Evolutionary conservation across 2,888 invertebrate genomes (phyloP), one percentile per base, ranked within the genome.

Genomic region (Dugesia japonica): DNA sequence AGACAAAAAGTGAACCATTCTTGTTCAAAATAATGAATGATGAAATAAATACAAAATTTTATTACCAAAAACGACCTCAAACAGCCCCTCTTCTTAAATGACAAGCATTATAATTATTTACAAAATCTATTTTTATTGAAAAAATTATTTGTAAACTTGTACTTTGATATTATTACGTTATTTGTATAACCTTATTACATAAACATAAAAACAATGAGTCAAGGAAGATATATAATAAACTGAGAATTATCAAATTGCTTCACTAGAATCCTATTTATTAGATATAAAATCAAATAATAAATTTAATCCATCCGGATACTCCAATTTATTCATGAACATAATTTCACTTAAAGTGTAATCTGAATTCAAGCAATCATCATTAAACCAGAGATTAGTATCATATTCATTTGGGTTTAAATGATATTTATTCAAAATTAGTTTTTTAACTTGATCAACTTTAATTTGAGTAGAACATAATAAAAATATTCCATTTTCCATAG

Each of bases 251-350:
- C 9, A 56, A 56, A 56, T n/a, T 9, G n/a, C 4, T 23, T 20
- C 4, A 20, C 56, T n/a, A n/a, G n/a, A n/a, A 56, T 20, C 17
- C 56, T 56, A 56, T n/a, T 56, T 56, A 20, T 7, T 56, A n/a
- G 56, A n/a, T 56, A n/a, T 56, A 56, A 56, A 56, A 56, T 56
- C 56, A 56, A 56, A 56, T 23, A 56, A 56, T 23, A 56, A 56
- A 56, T 56, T 56, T 23, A 56, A 56, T 56, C 56, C 56, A 56
- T 56, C 56, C 20, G 56, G 56, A 56, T 56, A 56, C 23, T 56
- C 20, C 56, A 56, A 56, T 56, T 56, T 56, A 56, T 56, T 56
- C 56, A 56, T 56, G 23, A 56, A 56, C 56, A 56, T 56, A 20
- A 56, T 56, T 56, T 56, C 56, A 56, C 56, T 56, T 23, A 56